Percentiles rank a stretch among this genome's conserved stretches.
These are phyloP conservation scores for Morone chrysops DNA, from an alignment of 2,113 vertebrate genomes.

Conservation along the genomic window DNA sequence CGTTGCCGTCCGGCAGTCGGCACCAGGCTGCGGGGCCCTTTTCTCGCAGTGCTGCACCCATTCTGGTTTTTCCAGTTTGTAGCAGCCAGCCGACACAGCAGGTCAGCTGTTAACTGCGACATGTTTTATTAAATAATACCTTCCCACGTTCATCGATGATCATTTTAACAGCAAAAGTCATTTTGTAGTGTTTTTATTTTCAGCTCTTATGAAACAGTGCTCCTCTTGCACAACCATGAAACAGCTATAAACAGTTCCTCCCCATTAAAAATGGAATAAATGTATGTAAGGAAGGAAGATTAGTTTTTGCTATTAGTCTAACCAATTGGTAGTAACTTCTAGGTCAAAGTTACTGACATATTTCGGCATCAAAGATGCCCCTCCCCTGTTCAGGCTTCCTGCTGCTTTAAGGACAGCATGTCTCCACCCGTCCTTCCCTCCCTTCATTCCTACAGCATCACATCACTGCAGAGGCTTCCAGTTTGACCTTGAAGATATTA, in stretches of 20 bases:
- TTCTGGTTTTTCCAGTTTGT: background rate
- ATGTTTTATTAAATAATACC: background rate
- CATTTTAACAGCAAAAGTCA: background rate
- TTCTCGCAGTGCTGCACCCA: background rate
- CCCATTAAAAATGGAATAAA: background rate
- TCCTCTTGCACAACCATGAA: background rate
- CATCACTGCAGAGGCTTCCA: slow-evolving; percentile 62
- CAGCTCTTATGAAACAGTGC: background rate
- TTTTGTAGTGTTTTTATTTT: background rate
- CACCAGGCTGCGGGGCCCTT: background rate
- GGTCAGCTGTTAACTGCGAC: background rate
- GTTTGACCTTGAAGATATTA: slow-evolving; percentile 70
- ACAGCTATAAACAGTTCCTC: background rate
- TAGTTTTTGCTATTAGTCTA: background rate
- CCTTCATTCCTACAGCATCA: slow-evolving; percentile 54
- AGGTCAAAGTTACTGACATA: slow-evolving; percentile 3
- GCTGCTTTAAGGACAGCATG: slow-evolving; percentile 48
- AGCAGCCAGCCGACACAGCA: background rate
- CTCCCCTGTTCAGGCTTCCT: background rate
- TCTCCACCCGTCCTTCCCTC: slow-evolving; percentile 49
- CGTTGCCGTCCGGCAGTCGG: background rate
- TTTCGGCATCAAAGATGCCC: background rate
- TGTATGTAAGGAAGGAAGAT: background rate
- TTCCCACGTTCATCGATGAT: background rate
- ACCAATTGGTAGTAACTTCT: background rate